Evolutionary conservation across 2,113 vertebrate species (phyloP).

Genomic region (Empidonax alnorum): DNA sequence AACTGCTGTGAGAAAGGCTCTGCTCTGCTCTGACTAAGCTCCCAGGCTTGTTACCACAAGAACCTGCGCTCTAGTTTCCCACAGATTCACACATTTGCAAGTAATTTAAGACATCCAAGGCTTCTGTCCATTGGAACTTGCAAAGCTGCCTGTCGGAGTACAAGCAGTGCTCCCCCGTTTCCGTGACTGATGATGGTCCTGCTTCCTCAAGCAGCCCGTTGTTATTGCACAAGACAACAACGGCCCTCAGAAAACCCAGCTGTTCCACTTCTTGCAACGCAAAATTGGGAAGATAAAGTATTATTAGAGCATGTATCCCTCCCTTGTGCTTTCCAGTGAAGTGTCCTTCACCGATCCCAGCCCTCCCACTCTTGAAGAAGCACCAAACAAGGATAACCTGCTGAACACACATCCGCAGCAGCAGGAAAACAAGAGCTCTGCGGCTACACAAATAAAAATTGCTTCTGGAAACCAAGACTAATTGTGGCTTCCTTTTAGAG

Average conservation of each 20-base stretch:
- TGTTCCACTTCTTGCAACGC: background rate
- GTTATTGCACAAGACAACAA: background rate
- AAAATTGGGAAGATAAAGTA: background rate
- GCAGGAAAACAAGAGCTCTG: background rate
- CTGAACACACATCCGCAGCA: background rate
- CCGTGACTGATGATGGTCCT: accelerated
- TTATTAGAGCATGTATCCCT: background rate
- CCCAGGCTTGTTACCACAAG: constrained; percentile 17
- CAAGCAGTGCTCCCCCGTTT: accelerated
- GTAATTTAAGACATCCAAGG: background rate
- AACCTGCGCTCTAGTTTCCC: background rate
- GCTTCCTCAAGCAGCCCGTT: accelerated
- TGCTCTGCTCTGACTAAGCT: background rate
- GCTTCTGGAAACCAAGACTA: background rate
- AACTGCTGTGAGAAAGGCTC: background rate
- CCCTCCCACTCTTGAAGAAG: background rate
- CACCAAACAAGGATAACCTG: background rate
- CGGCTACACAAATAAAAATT: background rate
- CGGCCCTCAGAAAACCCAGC: accelerated
- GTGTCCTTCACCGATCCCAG: background rate
- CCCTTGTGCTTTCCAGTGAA: background rate
- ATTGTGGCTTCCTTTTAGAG: background rate
- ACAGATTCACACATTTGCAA: background rate
- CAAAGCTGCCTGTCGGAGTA: background rate
- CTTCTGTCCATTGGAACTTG: background rate